Percentiles rank a stretch among this genome's conserved stretches.
Conservation (phyloP, 2,797 vertebrate species). For the Halcyon leucocephala region DNA sequence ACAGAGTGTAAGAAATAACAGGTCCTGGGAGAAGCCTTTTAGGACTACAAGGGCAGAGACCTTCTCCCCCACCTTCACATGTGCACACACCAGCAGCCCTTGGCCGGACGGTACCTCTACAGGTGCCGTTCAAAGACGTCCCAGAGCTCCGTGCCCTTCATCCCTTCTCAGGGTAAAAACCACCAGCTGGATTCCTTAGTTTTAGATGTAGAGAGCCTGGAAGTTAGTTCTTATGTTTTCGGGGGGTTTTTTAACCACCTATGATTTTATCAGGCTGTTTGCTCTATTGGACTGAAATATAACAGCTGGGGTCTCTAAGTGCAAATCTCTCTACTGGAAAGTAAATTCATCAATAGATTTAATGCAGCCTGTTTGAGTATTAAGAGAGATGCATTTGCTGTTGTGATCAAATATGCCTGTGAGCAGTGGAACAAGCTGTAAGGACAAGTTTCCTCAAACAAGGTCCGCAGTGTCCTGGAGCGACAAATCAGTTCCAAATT, state of each 20-base stretch:
- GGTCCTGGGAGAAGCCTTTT: not conserved
- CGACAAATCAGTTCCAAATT: not conserved
- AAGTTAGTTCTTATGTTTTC: not conserved
- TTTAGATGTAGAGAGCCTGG: not conserved
- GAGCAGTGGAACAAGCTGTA: not conserved
- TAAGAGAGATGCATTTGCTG: not conserved
- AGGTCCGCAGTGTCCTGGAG: not conserved
- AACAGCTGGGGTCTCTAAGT: not conserved
- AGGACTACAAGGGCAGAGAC: not conserved
- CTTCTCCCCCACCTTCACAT: not conserved
- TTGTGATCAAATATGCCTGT: not conserved
- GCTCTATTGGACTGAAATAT: not conserved
- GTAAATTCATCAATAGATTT: not conserved
- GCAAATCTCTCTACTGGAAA: not conserved
- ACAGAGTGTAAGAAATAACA: no score
- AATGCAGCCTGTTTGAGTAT: not conserved
- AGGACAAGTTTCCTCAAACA: not conserved
- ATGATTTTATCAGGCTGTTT: not conserved
- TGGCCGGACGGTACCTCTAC: not conserved
- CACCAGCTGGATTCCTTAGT: not conserved
- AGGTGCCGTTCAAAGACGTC: not conserved
- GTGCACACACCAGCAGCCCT: not conserved
- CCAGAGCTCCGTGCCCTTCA: not conserved
- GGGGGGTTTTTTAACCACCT: fast-evolving
- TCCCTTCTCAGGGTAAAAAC: not conserved